These are phyloP conservation scores for Mayetiola destructor DNA, from an alignment of 2,888 invertebrate genomes.

Conservation along the genomic window DNA sequence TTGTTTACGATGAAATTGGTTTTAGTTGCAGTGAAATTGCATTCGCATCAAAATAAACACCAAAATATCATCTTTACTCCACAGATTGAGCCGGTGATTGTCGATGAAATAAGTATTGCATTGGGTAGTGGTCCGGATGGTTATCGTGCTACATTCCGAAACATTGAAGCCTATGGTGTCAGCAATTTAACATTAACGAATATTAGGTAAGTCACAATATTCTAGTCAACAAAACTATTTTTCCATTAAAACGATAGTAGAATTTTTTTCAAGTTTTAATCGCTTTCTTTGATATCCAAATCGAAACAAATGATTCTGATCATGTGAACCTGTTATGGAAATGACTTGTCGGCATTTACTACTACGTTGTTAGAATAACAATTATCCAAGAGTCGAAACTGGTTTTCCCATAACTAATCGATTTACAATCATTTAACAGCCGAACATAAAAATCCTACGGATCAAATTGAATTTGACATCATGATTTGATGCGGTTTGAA, in stretches of 20 bases:
- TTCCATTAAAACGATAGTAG: too few species aligned
- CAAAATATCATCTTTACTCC: slow-evolving; percentile 22
- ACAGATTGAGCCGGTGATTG: slow-evolving; percentile 63
- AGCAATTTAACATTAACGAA: slow-evolving; percentile 66
- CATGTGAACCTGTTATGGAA: slow-evolving; percentile 11
- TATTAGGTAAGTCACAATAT: slow-evolving; percentile 44
- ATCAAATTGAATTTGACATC: neutral
- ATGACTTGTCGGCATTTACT: too few species aligned
- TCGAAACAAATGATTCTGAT: slow-evolving; percentile 14
- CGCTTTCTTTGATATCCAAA: too few species aligned
- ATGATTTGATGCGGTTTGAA: neutral
- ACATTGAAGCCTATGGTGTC: slow-evolving; percentile 67
- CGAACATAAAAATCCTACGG: too few species aligned
- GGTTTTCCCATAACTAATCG: neutral
- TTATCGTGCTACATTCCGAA: slow-evolving; percentile 64
- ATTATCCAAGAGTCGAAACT: neutral
- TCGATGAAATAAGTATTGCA: slow-evolving; percentile 68
- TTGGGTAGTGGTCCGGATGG: slow-evolving; percentile 70
- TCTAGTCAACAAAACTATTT: slow-evolving; percentile 19
- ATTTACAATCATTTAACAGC: too few species aligned
- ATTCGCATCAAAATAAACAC: too few species aligned
- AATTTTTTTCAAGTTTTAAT: too few species aligned
- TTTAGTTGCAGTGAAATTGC: too few species aligned
- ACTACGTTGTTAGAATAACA: neutral
- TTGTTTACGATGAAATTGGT: too few species aligned